Percentiles rank a stretch among this genome's conserved stretches.
Conservation (phyloP, 2,888 invertebrate species). For the Philonicus albiceps region DNA sequence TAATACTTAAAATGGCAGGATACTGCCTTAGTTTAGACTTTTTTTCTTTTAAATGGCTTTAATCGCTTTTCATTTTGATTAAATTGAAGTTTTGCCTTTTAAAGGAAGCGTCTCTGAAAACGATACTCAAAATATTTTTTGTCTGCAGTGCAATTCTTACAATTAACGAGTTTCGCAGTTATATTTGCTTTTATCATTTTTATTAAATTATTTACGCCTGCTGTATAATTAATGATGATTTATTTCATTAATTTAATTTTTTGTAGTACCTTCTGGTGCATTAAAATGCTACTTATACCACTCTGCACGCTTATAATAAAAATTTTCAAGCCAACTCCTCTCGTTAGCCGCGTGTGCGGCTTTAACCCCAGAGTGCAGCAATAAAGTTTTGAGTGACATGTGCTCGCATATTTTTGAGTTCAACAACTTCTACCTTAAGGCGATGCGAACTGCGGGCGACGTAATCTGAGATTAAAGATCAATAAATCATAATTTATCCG, state of each 20-base stretch:
- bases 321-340: not conserved
- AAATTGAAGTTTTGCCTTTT: no score
- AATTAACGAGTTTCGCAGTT: no score
- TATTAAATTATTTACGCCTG: not conserved
- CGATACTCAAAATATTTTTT: no score
- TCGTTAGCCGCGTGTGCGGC: not conserved
- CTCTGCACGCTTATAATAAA: no score
- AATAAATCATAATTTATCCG: not conserved
- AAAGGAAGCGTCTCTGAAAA: no score
- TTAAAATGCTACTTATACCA: not conserved
- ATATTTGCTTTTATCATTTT: not conserved
- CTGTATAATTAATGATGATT: not conserved
- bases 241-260: not conserved
- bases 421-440: not conserved
- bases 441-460: not conserved
- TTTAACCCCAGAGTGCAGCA: not conserved
- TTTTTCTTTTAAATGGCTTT: no score
- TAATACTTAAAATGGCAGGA: no score
- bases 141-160: no score
- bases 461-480: not conserved
- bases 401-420: not conserved
- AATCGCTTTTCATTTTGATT: no score
- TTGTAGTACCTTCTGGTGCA: not conserved
- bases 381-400: not conserved
- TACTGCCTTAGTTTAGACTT: no score